A percentile compares a stretch with the other conserved stretches of the same genome.
These are phyloP conservation scores for Melanotaenia parkinsoni DNA, from an alignment of 2,797 vertebrate genomes.

Conservation along the genomic window DNA sequence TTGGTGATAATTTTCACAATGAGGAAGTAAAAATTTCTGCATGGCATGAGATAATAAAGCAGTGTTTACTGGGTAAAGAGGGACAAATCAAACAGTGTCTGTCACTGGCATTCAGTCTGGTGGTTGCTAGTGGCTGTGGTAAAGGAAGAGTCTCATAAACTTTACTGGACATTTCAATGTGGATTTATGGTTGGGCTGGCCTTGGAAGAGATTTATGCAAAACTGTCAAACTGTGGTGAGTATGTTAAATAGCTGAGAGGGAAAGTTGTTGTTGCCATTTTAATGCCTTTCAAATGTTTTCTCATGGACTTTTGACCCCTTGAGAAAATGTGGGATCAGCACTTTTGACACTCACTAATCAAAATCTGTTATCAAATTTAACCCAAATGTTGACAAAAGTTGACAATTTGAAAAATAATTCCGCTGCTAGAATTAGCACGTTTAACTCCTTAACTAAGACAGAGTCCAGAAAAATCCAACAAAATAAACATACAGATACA, in stretches of 20 bases:
- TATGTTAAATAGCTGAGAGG: neutral
- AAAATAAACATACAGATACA: neutral
- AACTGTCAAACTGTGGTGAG: neutral
- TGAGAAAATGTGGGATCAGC: neutral
- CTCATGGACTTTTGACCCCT: neutral
- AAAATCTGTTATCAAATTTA: neutral
- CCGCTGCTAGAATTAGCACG: neutral
- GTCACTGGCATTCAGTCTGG: neutral
- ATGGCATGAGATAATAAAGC: neutral
- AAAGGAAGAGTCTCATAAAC: conserved; percentile 1
- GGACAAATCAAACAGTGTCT: neutral
- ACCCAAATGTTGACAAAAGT: neutral
- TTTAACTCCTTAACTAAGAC: neutral
- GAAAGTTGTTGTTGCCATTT: neutral
- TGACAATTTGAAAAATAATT: neutral
- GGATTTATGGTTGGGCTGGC: neutral
- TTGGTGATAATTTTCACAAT: conserved; percentile 29
- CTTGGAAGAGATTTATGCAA: neutral
- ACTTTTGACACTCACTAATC: neutral
- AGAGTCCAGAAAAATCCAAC: neutral
- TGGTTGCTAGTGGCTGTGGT: neutral
- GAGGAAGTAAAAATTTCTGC: conserved; percentile 17
- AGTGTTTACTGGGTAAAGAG: neutral
- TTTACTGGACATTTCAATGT: neutral
- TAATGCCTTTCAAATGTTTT: neutral